Conservation (phyloP, 2,888 invertebrate genomes). For the Acrobasis repandana region DNA sequence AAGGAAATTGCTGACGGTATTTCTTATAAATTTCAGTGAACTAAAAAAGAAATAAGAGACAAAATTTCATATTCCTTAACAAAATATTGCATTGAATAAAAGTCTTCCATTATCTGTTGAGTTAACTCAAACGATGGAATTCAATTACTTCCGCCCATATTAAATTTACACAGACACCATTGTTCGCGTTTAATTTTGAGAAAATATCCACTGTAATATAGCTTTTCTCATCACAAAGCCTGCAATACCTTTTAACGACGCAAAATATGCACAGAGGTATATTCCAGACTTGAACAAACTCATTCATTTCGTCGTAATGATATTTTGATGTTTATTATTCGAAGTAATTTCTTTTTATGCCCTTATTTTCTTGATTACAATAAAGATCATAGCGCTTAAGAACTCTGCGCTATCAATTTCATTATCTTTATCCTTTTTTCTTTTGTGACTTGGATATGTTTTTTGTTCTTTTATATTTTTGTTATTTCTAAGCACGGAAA, state of each 20-base stretch:
- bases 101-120: not conserved
- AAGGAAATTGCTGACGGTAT: not conserved
- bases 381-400: not conserved
- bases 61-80: not conserved
- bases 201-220: not conserved
- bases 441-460: not conserved
- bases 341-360: conserved; percentile 24
- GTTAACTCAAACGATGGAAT: conserved; percentile 6
- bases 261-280: conserved; percentile 26
- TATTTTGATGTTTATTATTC: conserved; percentile 40
- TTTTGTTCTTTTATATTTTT: not conserved
- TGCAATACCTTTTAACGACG: conserved; percentile 29
- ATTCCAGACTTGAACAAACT: conserved; percentile 32
- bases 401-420: not conserved
- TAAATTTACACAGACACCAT: conserved; percentile 7
- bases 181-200: conserved; percentile 4
- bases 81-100: not conserved
- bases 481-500: not conserved
- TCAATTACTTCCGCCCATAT: conserved; percentile 4
- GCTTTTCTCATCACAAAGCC: conserved; percentile 8
- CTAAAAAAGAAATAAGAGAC: too few relatives aligned
- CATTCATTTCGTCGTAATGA: conserved; percentile 36
- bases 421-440: not conserved
- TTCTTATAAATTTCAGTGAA: not conserved
- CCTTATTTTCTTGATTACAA: conserved; percentile 8